Evolutionary conservation across 2,113 vertebrate species (phyloP).

Genomic region (Girardinichthys multiradiatus): DNA sequence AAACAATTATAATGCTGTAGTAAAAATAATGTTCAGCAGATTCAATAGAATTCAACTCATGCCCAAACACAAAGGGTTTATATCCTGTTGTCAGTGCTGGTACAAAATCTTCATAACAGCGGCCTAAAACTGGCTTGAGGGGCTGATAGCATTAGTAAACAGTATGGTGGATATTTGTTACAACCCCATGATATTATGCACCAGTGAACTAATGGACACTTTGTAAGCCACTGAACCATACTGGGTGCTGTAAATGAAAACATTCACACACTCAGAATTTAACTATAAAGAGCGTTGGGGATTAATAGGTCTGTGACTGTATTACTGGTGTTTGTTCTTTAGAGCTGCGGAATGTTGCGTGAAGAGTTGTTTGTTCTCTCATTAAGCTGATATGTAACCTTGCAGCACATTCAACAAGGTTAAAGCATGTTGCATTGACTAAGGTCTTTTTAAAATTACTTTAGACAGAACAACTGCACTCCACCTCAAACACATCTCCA

Average conservation of each 20-base stretch:
- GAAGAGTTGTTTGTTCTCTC: conserved; percentile 23
- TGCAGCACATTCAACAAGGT: conserved; percentile 21
- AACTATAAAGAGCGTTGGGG: conserved; percentile 14
- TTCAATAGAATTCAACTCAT: not conserved
- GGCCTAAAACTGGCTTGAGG: conserved; percentile 4
- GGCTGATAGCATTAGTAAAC: conserved; percentile 11
- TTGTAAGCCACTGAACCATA: conserved; percentile 21
- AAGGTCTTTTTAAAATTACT: not conserved
- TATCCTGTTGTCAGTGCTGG: not conserved
- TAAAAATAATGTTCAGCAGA: not conserved
- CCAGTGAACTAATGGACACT: conserved; percentile 33
- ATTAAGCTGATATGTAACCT: conserved; percentile 22
- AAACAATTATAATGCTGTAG: not conserved
- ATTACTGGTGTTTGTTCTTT: conserved; percentile 32
- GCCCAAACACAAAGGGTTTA: not conserved
- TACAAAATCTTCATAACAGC: not conserved
- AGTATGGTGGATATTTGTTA: conserved; percentile 20
- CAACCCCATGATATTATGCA: conserved; percentile 21
- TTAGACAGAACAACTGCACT: not conserved
- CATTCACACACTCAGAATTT: conserved; percentile 1
- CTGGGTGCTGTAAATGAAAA: conserved; percentile 24
- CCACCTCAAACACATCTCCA: not conserved
- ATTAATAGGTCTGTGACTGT: conserved; percentile 14
- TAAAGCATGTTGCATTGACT: conserved; percentile 16
- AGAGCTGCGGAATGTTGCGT: conserved; percentile 31